phyloP scores from a whole-genome alignment of 1,140 invertebrate genomes.

The Teleogryllus occipitalis region DNA sequence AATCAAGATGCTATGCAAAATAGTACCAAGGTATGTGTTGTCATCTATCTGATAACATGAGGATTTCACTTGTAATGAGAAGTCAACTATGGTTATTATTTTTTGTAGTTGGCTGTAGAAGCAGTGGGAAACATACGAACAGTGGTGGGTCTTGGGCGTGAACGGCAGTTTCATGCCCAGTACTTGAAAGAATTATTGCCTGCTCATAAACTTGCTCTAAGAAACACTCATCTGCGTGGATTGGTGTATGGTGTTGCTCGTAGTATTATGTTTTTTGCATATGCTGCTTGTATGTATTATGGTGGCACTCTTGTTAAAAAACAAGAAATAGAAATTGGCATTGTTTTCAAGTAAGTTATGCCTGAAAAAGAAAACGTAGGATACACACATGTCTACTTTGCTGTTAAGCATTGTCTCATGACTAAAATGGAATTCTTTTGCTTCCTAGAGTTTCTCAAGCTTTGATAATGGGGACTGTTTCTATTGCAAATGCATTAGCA shows the following conservation, averaged over 20 bases:
- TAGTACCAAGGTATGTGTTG: constrained; percentile 15
- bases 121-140: constrained; percentile 47
- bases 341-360: constrained; percentile 42
- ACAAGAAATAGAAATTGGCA: constrained; percentile 33
- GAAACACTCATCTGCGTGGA: constrained; percentile 34
- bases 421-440: constrained; percentile 21
- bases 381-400: not conserved
- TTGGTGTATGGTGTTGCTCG: constrained; percentile 43
- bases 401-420: too few relatives aligned
- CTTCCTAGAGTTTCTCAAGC: constrained; percentile 56
- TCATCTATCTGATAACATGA: not conserved
- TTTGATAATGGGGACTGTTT: constrained; percentile 64
- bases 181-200: constrained; percentile 30
- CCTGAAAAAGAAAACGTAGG: not conserved
- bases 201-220: constrained; percentile 27
- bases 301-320: constrained; percentile 43
- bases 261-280: constrained; percentile 43
- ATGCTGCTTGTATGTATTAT: constrained; percentile 42
- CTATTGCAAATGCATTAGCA: constrained; percentile 62
- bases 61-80: not conserved
- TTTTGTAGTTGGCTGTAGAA: constrained; percentile 40
- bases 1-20: constrained; percentile 15
- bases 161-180: constrained; percentile 36
- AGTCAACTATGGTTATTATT: not conserved
- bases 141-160: constrained; percentile 41